Evolutionary conservation across 1,140 invertebrate species (phyloP).

Genomic region (Medauroidea extradentata): DNA sequence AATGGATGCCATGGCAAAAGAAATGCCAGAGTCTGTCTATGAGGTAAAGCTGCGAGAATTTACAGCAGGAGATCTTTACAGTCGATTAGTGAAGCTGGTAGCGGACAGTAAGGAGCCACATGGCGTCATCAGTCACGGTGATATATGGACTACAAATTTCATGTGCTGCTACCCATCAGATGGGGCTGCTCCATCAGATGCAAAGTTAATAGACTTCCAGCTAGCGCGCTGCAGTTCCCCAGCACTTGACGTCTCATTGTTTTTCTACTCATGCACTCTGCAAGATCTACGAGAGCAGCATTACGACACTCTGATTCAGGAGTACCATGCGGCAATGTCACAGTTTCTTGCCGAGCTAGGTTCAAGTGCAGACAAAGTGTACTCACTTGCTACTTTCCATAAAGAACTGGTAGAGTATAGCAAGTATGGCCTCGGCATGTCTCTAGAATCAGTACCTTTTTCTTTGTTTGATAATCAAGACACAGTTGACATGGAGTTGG

Average conservation of each 20-base stretch:
- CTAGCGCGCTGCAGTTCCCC: conserved; percentile 55
- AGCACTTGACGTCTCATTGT: conserved; percentile 55
- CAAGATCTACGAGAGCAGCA: conserved; percentile 50
- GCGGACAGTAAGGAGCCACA: conserved; percentile 15
- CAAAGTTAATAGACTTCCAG: conserved; percentile 67
- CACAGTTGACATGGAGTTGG: conserved; percentile 54
- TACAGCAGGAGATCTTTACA: conserved; percentile 40
- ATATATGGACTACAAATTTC: conserved; percentile 71
- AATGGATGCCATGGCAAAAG: conserved; percentile 57
- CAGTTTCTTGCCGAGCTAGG: conserved; percentile 52
- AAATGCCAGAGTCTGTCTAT: conserved; percentile 56
- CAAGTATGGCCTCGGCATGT: conserved; percentile 54
- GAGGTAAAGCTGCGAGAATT: conserved; percentile 51
- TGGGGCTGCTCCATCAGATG: conserved; percentile 39
- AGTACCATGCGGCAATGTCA: conserved; percentile 53
- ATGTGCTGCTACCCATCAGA: conserved; percentile 41
- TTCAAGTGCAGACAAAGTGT: conserved; percentile 54
- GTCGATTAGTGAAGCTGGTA: neutral
- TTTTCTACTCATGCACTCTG: conserved; percentile 59
- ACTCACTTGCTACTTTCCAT: conserved; percentile 46
- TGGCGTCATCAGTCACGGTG: conserved; percentile 62
- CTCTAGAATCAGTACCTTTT: conserved; percentile 58
- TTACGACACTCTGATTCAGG: conserved; percentile 52
- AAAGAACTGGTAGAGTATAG: conserved; percentile 38
- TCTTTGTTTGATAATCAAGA: conserved; percentile 54